Evolutionary conservation across 2,888 invertebrate genomes (phyloP).

Genomic region (Sepiola atlantica): DNA sequence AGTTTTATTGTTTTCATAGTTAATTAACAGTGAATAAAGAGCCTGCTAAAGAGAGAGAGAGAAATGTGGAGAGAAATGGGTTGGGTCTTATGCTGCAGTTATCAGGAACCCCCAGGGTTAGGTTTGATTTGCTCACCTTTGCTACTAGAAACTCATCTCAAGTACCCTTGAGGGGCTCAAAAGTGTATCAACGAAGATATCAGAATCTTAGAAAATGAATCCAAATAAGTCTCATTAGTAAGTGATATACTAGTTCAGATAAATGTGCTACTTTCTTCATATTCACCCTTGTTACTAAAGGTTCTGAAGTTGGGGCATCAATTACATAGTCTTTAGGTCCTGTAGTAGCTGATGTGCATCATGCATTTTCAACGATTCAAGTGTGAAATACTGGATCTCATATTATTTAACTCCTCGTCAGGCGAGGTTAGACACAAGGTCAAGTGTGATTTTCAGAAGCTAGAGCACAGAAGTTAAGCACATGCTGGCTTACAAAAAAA

Average conservation of each 20-base stretch:
- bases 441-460: no score
- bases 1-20: neutral
- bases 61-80: neutral
- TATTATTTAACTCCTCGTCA: no score
- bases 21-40: neutral
- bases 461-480: no score
- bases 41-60: neutral
- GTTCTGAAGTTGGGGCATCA: neutral
- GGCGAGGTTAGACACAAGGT: no score
- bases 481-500: no score
- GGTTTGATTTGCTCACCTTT: neutral
- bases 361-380: neutral
- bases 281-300: neutral
- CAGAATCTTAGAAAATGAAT: neutral
- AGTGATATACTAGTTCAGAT: neutral
- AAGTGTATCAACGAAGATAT: neutral
- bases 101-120: neutral
- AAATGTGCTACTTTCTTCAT: neutral
- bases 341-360: neutral
- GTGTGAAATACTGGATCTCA: no score
- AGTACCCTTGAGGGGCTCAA: neutral
- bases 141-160: constrained; percentile 2
- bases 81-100: neutral
- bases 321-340: neutral
- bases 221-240: neutral